A percentile compares a stretch with the other conserved stretches of the same genome.
These are phyloP conservation scores for Acrocephalus kingi DNA, from an alignment of 2,113 vertebrate genomes.

Conservation along the genomic window DNA sequence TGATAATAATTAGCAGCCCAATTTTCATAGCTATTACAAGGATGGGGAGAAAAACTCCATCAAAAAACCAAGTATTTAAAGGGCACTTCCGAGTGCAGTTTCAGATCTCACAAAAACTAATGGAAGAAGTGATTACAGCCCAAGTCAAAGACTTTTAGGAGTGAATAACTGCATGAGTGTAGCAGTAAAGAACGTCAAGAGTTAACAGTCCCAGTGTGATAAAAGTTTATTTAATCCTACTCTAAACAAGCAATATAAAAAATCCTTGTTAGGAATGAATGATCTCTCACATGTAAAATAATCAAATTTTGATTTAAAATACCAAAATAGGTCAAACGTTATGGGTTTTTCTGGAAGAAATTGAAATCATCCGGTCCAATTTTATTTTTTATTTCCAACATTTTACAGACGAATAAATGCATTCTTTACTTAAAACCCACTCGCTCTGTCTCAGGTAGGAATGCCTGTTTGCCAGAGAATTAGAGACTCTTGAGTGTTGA, in stretches of 20 bases:
- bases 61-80: background rate
- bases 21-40: background rate
- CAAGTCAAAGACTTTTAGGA: background rate
- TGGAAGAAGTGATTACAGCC: background rate
- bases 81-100: background rate
- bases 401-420: constrained; percentile 3
- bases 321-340: background rate
- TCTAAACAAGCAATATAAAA: constrained; percentile 32
- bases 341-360: background rate
- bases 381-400: constrained; percentile 36
- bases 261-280: constrained; percentile 37
- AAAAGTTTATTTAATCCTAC: constrained; percentile 34
- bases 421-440: background rate
- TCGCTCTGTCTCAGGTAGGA: background rate
- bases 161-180: background rate
- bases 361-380: background rate
- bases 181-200: background rate
- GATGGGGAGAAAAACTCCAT: background rate
- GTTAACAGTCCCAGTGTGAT: background rate
- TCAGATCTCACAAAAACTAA: background rate
- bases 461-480: background rate
- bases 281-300: constrained; percentile 27
- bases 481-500: background rate
- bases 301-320: constrained; percentile 26
- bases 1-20: background rate